Evolutionary conservation across 2,888 invertebrate species (phyloP).

Genomic region (Itoplectis maculator): DNA sequence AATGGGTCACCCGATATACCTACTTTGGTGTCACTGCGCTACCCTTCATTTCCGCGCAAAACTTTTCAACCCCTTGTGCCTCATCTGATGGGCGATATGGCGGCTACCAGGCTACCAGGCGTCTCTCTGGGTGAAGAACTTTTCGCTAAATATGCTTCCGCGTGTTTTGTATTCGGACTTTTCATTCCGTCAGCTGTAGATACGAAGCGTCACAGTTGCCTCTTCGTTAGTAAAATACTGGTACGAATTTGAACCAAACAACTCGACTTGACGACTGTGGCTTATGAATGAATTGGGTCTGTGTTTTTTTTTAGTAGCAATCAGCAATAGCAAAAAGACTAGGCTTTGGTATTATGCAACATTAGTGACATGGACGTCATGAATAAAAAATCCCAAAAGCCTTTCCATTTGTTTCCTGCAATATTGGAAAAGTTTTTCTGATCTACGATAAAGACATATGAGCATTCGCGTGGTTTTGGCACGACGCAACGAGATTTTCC

Average conservation of each 20-base stretch:
- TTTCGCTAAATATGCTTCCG: neutral
- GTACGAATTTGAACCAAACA: neutral
- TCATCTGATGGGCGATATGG: slow-evolving; percentile 20
- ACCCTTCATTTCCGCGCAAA: slow-evolving; percentile 60
- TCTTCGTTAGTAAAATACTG: neutral
- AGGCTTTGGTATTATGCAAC: no score
- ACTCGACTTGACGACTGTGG: neutral
- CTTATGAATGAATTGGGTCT: neutral
- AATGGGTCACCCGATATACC: slow-evolving; percentile 47
- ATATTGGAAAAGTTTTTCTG: slow-evolving; percentile 56
- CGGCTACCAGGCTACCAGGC: no score
- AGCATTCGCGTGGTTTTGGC: neutral
- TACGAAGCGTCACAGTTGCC: neutral
- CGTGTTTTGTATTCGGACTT: neutral
- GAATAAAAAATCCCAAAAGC: no score
- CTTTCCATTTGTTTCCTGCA: slow-evolving; percentile 16
- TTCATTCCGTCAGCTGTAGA: neutral
- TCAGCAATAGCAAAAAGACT: no score
- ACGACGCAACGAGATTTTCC: neutral
- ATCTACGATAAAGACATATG: neutral
- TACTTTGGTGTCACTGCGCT: slow-evolving; percentile 30
- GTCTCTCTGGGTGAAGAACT: neutral
- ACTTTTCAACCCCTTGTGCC: slow-evolving; percentile 47
- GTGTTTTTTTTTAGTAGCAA: neutral
- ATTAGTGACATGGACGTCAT: no score